Evolutionary conservation across 2,113 vertebrate genomes (phyloP).

Genomic region (Cyprinodon variegatus): DNA sequence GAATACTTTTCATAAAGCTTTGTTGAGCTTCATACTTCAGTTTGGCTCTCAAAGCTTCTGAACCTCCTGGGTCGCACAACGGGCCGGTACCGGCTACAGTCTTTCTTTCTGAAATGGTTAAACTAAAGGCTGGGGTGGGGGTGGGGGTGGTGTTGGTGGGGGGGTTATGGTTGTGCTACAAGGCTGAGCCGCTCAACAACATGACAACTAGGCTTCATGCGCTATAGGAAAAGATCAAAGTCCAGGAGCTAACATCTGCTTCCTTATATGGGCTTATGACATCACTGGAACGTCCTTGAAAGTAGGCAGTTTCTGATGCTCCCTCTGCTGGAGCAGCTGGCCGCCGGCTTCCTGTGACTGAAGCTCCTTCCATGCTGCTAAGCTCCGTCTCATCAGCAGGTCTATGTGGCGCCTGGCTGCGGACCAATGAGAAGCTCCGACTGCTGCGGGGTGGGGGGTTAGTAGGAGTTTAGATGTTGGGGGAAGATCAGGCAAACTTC

Average conservation of each 20-base stretch:
- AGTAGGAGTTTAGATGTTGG: background rate
- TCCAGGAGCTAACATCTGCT: too few relatives aligned
- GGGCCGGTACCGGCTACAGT: too few relatives aligned
- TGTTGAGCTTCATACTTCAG: too few relatives aligned
- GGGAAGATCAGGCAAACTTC: constrained; percentile 88
- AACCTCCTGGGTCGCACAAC: too few relatives aligned
- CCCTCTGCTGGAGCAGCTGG: too few relatives aligned
- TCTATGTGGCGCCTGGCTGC: background rate
- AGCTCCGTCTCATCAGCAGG: background rate
- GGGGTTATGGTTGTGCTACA: background rate
- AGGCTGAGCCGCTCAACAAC: background rate
- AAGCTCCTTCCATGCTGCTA: too few relatives aligned
- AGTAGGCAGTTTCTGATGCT: background rate
- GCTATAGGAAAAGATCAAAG: background rate
- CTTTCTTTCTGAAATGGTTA: too few relatives aligned
- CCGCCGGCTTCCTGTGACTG: too few relatives aligned
- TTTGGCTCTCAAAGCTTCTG: background rate
- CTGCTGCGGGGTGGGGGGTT: background rate
- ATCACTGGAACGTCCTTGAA: background rate
- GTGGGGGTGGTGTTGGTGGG: too few relatives aligned
- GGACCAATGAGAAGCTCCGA: constrained; percentile 22
- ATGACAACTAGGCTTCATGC: background rate
- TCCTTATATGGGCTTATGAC: background rate
- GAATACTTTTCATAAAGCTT: background rate
- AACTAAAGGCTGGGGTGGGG: too few relatives aligned